Conservation (phyloP, 2,888 invertebrate genomes). For the Aphodius granarius region DNA sequence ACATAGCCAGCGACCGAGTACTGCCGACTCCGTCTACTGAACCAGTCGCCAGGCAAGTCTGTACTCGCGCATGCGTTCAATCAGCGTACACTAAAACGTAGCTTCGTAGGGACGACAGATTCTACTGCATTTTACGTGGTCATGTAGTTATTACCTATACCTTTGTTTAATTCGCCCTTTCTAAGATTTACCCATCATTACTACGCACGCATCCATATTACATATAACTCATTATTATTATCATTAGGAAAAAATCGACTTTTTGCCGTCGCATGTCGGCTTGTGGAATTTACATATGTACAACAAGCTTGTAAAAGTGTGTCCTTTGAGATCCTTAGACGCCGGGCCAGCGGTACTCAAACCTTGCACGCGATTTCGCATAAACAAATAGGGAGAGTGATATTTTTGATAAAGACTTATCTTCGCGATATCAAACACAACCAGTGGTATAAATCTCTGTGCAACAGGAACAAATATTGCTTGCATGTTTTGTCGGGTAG, state of each 20-base stretch:
- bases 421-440: not conserved
- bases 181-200: not conserved
- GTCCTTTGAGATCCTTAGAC: not conserved
- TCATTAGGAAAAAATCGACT: not conserved
- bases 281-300: not conserved
- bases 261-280: not conserved
- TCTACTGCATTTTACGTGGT: constrained; percentile 25
- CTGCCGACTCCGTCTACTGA: not conserved
- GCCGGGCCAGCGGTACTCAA: not conserved
- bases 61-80: not conserved
- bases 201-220: not conserved
- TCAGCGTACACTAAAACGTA: not conserved
- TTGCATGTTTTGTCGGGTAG: not conserved
- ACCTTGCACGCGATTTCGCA: not conserved
- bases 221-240: not conserved
- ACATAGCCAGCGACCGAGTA: not conserved
- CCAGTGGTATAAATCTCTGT: not conserved
- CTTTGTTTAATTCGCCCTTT: constrained; percentile 19
- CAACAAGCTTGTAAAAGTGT: not conserved
- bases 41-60: not conserved
- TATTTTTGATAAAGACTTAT: not conserved
- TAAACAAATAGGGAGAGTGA: not conserved
- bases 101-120: constrained; percentile 12
- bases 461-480: not conserved
- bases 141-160: constrained; percentile 25